Percentiles rank a stretch among this genome's conserved stretches.
Evolutionary conservation across 1,140 invertebrate genomes (phyloP).

Genomic region (Adelges cooleyi): DNA sequence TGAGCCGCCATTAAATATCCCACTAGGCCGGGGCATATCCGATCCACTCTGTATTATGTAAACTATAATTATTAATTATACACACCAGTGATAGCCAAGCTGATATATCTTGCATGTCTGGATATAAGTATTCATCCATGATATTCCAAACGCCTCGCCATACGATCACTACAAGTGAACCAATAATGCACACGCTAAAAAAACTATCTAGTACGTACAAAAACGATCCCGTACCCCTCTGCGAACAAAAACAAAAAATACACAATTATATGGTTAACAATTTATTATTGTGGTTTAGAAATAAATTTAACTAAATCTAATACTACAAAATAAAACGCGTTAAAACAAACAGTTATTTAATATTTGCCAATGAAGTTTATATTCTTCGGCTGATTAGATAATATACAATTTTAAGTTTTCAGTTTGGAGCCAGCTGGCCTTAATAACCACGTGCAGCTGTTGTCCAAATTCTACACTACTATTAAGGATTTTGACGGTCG

Average conservation of each 20-base stretch:
- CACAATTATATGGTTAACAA: no score
- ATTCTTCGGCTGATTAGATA: no score
- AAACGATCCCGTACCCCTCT: constrained; percentile 57
- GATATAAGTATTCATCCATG: constrained; percentile 65
- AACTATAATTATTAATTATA: constrained; percentile 31
- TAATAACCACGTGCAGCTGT: not conserved
- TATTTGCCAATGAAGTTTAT: no score
- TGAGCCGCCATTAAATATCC: no score
- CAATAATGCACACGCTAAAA: constrained; percentile 70
- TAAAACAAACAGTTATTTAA: no score
- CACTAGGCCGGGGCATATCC: no score
- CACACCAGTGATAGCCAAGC: constrained; percentile 67
- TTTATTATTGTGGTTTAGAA: no score
- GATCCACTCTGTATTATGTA: no score
- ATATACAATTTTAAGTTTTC: no score
- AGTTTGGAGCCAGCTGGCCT: not conserved
- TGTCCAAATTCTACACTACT: not conserved
- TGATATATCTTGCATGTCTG: constrained; percentile 47
- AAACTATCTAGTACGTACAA: constrained; percentile 71
- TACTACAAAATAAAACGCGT: no score
- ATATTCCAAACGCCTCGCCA: constrained; percentile 76
- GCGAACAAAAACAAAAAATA: constrained; percentile 36
- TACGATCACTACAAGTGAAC: constrained; percentile 71
- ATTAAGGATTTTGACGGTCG: not conserved
- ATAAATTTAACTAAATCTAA: no score